These are phyloP conservation scores for Pseudomyrmex dendroicus DNA, from an alignment of 1,140 invertebrate genomes.

Conservation along the genomic window DNA sequence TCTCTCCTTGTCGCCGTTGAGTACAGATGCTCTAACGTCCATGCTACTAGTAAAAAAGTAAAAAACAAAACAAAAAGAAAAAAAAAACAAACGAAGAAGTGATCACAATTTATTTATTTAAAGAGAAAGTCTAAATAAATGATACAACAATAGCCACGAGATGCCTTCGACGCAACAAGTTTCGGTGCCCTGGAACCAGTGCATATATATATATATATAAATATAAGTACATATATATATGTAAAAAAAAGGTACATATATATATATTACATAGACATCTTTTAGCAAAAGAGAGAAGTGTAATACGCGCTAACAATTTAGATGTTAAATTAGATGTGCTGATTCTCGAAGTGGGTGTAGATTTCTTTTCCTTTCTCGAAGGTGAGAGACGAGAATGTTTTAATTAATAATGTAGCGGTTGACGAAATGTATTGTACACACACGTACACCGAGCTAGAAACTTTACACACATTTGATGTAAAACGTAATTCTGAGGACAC, in stretches of 20 bases:
- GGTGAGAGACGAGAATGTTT: background rate
- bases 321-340: slow-evolving; percentile 60
- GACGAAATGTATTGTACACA: slow-evolving; percentile 51
- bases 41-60: slow-evolving; percentile 73
- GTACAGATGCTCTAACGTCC: slow-evolving; percentile 78
- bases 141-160: slow-evolving; percentile 82
- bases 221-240: slow-evolving; percentile 45
- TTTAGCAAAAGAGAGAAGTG: slow-evolving; percentile 43
- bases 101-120: slow-evolving; percentile 80
- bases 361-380: background rate
- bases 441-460: slow-evolving; percentile 32
- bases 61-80: slow-evolving; percentile 51
- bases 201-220: slow-evolving; percentile 42
- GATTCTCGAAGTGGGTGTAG: slow-evolving; percentile 23
- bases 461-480: slow-evolving; percentile 44
- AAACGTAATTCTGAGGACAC: slow-evolving; percentile 58
- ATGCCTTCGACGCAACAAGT: slow-evolving; percentile 82
- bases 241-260: slow-evolving; percentile 30
- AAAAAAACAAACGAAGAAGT: slow-evolving; percentile 63
- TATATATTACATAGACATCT: slow-evolving; percentile 40
- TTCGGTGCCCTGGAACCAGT: slow-evolving; percentile 77
- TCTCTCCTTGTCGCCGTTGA: slow-evolving; percentile 70
- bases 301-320: slow-evolving; percentile 54
- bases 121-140: slow-evolving; percentile 74
- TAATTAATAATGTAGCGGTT: slow-evolving; percentile 19